Percentiles rank a stretch among this genome's conserved stretches.
These are phyloP conservation scores for Anas platyrhynchos DNA, from an alignment of 2,113 vertebrate species.

Conservation along the genomic window DNA sequence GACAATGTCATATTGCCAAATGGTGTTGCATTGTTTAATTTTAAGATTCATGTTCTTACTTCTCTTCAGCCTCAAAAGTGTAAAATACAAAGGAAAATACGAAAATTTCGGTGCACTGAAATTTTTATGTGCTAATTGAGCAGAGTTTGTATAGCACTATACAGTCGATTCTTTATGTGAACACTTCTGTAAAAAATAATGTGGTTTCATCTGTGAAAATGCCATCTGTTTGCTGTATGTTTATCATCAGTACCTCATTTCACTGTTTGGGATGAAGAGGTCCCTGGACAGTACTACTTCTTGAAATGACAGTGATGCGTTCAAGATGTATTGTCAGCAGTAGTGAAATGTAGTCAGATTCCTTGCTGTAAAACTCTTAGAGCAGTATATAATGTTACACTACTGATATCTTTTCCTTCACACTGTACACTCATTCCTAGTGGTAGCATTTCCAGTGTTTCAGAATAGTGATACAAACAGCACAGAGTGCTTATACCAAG, in stretches of 20 bases:
- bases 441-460: neutral
- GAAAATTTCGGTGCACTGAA: neutral
- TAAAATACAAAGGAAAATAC: neutral
- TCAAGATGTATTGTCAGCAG: neutral
- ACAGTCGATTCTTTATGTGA: neutral
- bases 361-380: neutral
- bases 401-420: neutral
- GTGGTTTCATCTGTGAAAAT: neutral
- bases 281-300: neutral
- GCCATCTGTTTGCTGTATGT: neutral
- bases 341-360: rapidly evolving
- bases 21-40: neutral
- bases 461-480: neutral
- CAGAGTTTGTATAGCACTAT: neutral
- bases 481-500: neutral
- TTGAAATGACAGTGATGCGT: neutral
- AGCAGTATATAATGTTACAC: neutral
- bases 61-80: neutral
- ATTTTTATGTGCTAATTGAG: neutral
- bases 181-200: neutral
- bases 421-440: rapidly evolving
- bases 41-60: neutral
- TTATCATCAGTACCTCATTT: neutral
- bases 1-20: neutral
- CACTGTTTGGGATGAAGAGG: neutral